Evolutionary conservation across 2,888 invertebrate species (phyloP).

Genomic region (Meiosimyza decipiens): DNA sequence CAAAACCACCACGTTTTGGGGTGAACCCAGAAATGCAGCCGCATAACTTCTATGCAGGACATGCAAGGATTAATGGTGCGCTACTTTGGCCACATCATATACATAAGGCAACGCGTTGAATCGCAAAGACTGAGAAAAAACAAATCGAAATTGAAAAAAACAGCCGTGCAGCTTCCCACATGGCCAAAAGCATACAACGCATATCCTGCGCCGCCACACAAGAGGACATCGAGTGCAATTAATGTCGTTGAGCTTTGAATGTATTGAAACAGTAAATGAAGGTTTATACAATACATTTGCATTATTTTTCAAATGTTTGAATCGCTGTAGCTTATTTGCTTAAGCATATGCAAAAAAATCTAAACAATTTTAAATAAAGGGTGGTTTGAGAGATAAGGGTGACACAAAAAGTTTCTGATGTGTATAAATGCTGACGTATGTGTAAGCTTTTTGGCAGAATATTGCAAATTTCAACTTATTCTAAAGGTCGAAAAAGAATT

Average conservation of each 20-base stretch:
- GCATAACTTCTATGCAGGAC: conserved; percentile 21
- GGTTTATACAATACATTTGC: conserved; percentile 16
- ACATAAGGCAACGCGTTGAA: conserved; percentile 11
- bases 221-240: conserved; percentile 65
- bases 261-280: neutral
- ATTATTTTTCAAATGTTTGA: conserved; percentile 6
- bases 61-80: conserved; percentile 34
- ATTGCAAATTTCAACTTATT: too few relatives aligned
- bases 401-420: neutral
- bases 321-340: conserved; percentile 5
- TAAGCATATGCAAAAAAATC: neutral
- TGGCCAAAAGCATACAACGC: neutral
- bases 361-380: neutral
- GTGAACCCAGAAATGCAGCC: conserved; percentile 36
- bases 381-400: neutral
- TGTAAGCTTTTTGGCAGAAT: too few relatives aligned
- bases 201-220: conserved; percentile 56
- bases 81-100: conserved; percentile 31
- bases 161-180: conserved; percentile 31
- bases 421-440: too few relatives aligned
- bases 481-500: too few relatives aligned
- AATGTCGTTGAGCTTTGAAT: conserved; percentile 48
- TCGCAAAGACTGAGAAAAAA: neutral
- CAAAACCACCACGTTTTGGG: conserved; percentile 37
- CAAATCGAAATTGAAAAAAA: conserved; percentile 12